Percentiles rank a stretch among this genome's conserved stretches.
Conservation (phyloP, 2,888 invertebrate genomes). For the Leucozona laternaria region DNA sequence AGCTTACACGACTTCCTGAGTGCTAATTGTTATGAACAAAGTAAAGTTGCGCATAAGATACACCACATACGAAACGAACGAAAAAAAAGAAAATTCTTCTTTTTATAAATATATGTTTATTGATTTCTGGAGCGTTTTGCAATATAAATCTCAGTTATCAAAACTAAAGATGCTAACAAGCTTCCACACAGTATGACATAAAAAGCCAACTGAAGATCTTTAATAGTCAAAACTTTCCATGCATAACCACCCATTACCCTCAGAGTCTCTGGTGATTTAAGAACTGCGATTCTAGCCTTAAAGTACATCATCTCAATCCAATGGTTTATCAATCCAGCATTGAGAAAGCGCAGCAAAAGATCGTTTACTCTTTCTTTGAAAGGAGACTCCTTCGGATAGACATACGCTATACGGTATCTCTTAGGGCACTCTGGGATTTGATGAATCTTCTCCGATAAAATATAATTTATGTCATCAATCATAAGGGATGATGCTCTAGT, state of each 20-base stretch:
- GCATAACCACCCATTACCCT: conserved; percentile 77
- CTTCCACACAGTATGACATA: conserved; percentile 80
- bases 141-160: conserved; percentile 69
- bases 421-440: conserved; percentile 83
- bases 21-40: no score
- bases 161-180: conserved; percentile 75
- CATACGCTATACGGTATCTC: conserved; percentile 82
- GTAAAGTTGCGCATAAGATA: no score
- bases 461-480: conserved; percentile 79
- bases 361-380: conserved; percentile 79
- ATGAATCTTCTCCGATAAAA: conserved; percentile 80
- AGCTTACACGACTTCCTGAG: neutral
- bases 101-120: no score
- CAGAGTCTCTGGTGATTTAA: conserved; percentile 77
- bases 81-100: no score
- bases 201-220: conserved; percentile 82
- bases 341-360: conserved; percentile 79
- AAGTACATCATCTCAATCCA: conserved; percentile 81
- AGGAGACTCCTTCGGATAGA: conserved; percentile 80
- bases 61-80: no score
- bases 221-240: conserved; percentile 81
- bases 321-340: conserved; percentile 81
- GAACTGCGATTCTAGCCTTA: conserved; percentile 78
- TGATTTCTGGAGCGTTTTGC: conserved; percentile 6
- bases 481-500: conserved; percentile 80